These are phyloP conservation scores for Salminus brasiliensis DNA, from an alignment of 2,113 vertebrate species.

Conservation along the genomic window DNA sequence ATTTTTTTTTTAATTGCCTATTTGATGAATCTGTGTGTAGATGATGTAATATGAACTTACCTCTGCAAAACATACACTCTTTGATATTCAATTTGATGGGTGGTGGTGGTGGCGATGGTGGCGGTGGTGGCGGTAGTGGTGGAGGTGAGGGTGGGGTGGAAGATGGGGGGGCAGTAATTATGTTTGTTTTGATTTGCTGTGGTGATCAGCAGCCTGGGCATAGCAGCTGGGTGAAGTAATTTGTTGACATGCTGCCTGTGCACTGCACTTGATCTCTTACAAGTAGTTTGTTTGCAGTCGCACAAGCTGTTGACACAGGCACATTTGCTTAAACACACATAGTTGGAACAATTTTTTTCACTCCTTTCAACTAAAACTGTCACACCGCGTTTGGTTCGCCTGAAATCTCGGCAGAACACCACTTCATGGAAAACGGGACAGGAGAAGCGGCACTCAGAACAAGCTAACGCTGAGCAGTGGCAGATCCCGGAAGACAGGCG, in stretches of 20 bases:
- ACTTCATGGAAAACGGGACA: background rate
- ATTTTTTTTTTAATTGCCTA: slow-evolving; percentile 4
- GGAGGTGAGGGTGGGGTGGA: slow-evolving; percentile 12
- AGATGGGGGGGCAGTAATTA: slow-evolving; percentile 20
- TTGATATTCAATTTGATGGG: too few species aligned
- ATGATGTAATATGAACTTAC: background rate
- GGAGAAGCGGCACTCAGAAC: background rate
- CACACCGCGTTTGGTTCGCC: background rate
- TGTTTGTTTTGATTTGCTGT: slow-evolving; percentile 27
- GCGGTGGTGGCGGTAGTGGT: too few species aligned
- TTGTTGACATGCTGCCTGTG: slow-evolving; percentile 14
- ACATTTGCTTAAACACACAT: slow-evolving; percentile 21
- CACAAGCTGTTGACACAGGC: slow-evolving; percentile 20
- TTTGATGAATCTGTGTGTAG: background rate
- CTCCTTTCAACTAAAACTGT: background rate
- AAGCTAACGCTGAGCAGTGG: background rate
- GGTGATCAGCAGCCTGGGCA: slow-evolving; percentile 12
- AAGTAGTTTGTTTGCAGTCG: slow-evolving; percentile 31
- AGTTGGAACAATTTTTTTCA: background rate
- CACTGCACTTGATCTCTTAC: slow-evolving; percentile 36
- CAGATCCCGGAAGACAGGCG: background rate
- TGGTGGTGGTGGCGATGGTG: too few species aligned
- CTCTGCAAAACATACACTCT: slow-evolving; percentile 3
- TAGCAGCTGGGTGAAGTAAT: slow-evolving; percentile 33
- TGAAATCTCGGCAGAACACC: background rate